Evolutionary conservation across 2,113 vertebrate genomes (phyloP).

Genomic region (Eidolon helvum): DNA sequence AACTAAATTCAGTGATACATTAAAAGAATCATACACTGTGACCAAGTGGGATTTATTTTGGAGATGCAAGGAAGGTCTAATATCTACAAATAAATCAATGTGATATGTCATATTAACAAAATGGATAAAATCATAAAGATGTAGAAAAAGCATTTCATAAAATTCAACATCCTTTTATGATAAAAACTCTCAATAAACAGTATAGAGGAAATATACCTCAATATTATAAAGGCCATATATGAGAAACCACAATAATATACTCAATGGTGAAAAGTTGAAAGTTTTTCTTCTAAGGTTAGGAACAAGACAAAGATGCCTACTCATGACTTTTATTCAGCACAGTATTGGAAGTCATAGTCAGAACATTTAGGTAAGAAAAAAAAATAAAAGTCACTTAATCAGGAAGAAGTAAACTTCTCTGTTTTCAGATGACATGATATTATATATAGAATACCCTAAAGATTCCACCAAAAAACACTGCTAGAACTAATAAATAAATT

Average conservation of each 20-base stretch:
- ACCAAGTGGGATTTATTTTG: neutral
- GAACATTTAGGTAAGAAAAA: neutral
- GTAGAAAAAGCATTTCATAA: neutral
- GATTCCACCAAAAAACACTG: neutral
- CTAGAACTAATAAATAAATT: neutral
- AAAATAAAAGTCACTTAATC: neutral
- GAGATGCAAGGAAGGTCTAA: neutral
- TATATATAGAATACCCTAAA: neutral
- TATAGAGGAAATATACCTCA: neutral
- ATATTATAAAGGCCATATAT: neutral
- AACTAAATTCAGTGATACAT: neutral
- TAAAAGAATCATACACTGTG: neutral
- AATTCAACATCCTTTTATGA: neutral
- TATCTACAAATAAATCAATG: neutral
- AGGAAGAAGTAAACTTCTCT: neutral
- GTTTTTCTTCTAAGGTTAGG: neutral
- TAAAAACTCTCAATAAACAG: neutral
- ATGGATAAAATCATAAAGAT: neutral
- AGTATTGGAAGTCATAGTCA: neutral
- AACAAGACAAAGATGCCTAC: neutral
- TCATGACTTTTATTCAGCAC: neutral
- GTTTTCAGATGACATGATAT: neutral
- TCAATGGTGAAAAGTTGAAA: neutral
- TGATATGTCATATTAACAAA: neutral
- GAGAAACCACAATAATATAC: neutral